Percentiles rank a stretch among this genome's conserved stretches.
phyloP scores from a whole-genome alignment of 2,797 vertebrate species.

The Pangasius sanitwongsei region DNA sequence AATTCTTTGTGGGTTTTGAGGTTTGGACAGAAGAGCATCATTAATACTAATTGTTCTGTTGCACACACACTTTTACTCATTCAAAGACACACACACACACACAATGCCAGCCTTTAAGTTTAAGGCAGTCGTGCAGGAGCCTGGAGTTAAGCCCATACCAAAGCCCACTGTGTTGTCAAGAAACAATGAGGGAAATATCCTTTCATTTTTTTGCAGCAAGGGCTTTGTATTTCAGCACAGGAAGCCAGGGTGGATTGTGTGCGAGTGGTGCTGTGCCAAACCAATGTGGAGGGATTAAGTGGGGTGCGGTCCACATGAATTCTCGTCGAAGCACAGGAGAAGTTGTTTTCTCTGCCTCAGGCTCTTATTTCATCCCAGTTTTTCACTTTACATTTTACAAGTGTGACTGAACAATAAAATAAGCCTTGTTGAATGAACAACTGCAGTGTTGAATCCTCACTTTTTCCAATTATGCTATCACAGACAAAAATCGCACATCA shows the following conservation, averaged over 20 bases:
- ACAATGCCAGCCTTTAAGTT: background rate
- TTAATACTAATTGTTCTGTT: slow-evolving; percentile 52
- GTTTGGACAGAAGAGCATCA: slow-evolving; percentile 65
- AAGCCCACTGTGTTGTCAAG: slow-evolving; percentile 48
- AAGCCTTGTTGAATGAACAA: background rate
- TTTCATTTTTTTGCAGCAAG: slow-evolving; percentile 1
- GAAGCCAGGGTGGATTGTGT: slow-evolving; percentile 63
- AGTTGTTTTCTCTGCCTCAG: slow-evolving; percentile 35
- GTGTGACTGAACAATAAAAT: background rate
- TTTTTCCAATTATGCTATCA: background rate
- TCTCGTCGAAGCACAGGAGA: slow-evolving; percentile 8
- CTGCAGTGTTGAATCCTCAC: background rate
- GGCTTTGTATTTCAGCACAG: slow-evolving; percentile 56
- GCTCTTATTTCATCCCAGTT: slow-evolving; percentile 14
- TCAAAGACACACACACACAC: slow-evolving; percentile 15
- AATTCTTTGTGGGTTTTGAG: slow-evolving; percentile 71
- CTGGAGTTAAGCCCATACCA: slow-evolving; percentile 26
- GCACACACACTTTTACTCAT: background rate
- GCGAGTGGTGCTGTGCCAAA: slow-evolving; percentile 56
- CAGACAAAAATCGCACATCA: background rate
- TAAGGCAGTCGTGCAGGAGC: slow-evolving; percentile 26
- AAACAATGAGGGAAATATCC: slow-evolving; percentile 65
- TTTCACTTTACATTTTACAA: slow-evolving; percentile 9
- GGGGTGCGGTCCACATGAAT: slow-evolving; percentile 32
- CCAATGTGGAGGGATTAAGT: slow-evolving; percentile 35